A percentile compares a stretch with the other conserved stretches of the same genome.
phyloP scores from a whole-genome alignment of 1,140 invertebrate genomes.

The Holotrichia oblita region DNA sequence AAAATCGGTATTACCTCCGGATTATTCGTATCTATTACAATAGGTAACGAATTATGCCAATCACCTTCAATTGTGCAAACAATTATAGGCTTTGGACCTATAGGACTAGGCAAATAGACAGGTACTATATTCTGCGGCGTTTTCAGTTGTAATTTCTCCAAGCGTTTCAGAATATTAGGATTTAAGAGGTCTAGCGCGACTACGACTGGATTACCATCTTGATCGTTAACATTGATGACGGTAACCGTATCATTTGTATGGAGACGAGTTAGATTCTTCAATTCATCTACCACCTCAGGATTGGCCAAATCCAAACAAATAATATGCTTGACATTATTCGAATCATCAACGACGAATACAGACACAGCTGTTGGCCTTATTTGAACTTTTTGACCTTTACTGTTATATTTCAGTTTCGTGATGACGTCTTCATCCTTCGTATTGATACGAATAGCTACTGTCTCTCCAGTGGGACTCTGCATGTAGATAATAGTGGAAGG shows the following conservation, averaged over 20 bases:
- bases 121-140: not conserved
- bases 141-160: not conserved
- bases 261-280: not conserved
- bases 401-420: not conserved
- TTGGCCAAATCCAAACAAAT: not conserved
- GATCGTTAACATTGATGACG: not conserved
- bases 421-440: not conserved
- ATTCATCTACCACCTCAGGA: not conserved
- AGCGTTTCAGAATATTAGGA: not conserved
- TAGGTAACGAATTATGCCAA: not conserved
- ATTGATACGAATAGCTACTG: not conserved
- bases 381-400: not conserved
- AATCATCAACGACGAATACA: not conserved
- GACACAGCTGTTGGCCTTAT: not conserved
- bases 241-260: not conserved
- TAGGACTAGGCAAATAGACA: not conserved
- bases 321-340: not conserved
- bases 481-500: not conserved
- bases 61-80: not conserved
- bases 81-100: not conserved
- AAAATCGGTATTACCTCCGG: not conserved
- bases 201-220: not conserved
- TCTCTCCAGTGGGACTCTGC: not conserved
- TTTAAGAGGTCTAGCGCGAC: not conserved
- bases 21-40: not conserved